Evolutionary conservation across 2,113 vertebrate genomes (phyloP), one percentile per base, ranked within the genome.

Genomic region (Carassius auratus): DNA sequence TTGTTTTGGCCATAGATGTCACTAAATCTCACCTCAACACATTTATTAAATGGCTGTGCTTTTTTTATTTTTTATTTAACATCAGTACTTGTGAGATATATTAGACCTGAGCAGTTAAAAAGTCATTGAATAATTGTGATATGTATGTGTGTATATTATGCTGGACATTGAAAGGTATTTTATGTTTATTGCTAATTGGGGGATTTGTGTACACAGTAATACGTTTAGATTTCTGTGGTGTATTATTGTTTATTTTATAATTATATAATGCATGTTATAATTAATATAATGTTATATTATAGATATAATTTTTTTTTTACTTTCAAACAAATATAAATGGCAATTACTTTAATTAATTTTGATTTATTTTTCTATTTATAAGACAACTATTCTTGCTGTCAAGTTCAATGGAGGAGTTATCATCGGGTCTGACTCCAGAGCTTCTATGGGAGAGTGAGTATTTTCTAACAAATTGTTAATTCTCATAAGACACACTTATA

Each of bases 311-410:
- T n/a, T n/a, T 2, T 30, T 42, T 42, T 42, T 42, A 8, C 42
- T 42, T 42, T 42, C 42, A 42, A 42, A 42, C 8, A 42, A 42
- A 42, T 42, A 42, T 42, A 45, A 10, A 45, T 45, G 2, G 3
- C 3, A 45, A 45, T 45, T 45, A 10, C 42, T 45, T 42, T 7
- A 7, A 7, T 42, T 45, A 45, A 45, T 45, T 9, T 9, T 45
- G 8, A 45, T 45, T 3, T 12, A 9, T 9, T 45, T 9, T 45
- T 3, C 7, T 81, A 13, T 45, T 85, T 59, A 3, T 13, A 90
- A 97, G 97, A 97, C 97, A 26, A 97, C 97, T 71, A 97, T 97
- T 90, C 93, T 97, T 88, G 97, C 97, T 0, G 96, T 96, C 21
- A 92, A 93, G 17, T 97, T 95, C 89, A 93, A 96, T 45, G 97